Evolutionary conservation across 2,888 invertebrate species (phyloP).

Genomic region (Drosophila infuscata): DNA sequence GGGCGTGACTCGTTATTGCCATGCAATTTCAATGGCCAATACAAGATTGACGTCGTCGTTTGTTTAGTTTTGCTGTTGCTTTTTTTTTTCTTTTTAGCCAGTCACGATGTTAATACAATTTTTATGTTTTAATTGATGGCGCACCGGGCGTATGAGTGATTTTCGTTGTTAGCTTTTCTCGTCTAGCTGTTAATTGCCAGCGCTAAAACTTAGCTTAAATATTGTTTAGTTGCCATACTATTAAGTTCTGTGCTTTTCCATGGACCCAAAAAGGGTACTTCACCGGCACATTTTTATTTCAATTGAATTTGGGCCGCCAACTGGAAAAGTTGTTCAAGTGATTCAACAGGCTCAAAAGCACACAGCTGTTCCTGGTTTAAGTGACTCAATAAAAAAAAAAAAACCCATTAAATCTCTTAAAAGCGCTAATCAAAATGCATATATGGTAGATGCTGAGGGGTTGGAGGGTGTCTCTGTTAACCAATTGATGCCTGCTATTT

Average conservation of each 20-base stretch:
- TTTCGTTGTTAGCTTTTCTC: slow-evolving; percentile 72
- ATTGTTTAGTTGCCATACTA: slow-evolving; percentile 51
- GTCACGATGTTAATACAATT: slow-evolving; percentile 82
- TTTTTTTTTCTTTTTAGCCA: slow-evolving; percentile 47
- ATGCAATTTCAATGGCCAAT: slow-evolving; percentile 32
- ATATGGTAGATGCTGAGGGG: slow-evolving; percentile 14
- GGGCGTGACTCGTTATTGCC: slow-evolving; percentile 30
- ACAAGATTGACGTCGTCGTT: slow-evolving; percentile 63
- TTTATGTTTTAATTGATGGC: slow-evolving; percentile 74
- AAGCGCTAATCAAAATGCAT: slow-evolving; percentile 60
- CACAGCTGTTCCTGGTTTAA: slow-evolving; percentile 47
- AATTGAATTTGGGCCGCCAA: slow-evolving; percentile 1
- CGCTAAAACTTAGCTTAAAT: slow-evolving; percentile 52
- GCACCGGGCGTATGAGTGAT: slow-evolving; percentile 75
- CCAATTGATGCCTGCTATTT: slow-evolving; percentile 47
- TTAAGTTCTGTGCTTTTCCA: slow-evolving; percentile 35
- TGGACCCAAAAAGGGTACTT: slow-evolving; percentile 55
- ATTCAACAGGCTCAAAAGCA: slow-evolving; percentile 45
- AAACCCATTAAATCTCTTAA: slow-evolving; percentile 56
- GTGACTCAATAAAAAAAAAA: slow-evolving; percentile 64
- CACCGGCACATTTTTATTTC: slow-evolving; percentile 29
- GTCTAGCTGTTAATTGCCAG: slow-evolving; percentile 66
- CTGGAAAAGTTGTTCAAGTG: slow-evolving; percentile 26
- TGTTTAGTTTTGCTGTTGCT: slow-evolving; percentile 17
- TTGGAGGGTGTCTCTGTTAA: slow-evolving; percentile 13